These are phyloP conservation scores for Athalia rosae DNA, from an alignment of 2,888 invertebrate species.

Conservation along the genomic window DNA sequence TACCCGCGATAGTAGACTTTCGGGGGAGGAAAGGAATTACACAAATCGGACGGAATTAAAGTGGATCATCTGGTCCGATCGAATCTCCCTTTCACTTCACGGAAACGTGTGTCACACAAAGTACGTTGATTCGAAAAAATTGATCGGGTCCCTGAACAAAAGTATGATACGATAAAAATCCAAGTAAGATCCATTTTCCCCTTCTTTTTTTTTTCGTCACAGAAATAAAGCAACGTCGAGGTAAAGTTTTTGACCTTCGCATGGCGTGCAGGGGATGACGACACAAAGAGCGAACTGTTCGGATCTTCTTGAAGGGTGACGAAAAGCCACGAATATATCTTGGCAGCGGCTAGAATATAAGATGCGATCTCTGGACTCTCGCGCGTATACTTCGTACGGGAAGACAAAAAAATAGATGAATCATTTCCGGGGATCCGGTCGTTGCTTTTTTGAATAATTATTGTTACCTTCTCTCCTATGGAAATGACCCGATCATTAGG, in stretches of 20 bases:
- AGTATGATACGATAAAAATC: not conserved
- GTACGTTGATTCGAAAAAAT: not conserved
- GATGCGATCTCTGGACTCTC: no score
- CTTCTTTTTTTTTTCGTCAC: no score
- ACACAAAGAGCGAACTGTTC: conserved; percentile 5
- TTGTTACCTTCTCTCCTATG: no score
- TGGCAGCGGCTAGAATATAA: not conserved
- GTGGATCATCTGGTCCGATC: not conserved
- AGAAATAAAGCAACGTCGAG: not conserved
- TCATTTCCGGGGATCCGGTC: no score
- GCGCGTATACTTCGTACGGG: not conserved
- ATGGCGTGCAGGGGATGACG: not conserved
- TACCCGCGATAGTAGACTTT: not conserved
- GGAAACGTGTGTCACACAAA: no score
- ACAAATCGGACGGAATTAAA: conserved; percentile 22
- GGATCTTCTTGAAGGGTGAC: conserved; percentile 8
- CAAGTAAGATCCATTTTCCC: no score
- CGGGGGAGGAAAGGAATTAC: not conserved
- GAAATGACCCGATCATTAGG: no score
- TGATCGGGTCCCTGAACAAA: not conserved
- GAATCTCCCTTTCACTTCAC: not conserved
- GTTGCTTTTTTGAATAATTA: no score
- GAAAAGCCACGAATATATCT: conserved; percentile 1
- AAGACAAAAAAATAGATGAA: not conserved
- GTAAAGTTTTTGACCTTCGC: not conserved